Percentiles rank a stretch among this genome's conserved stretches.
Conservation (phyloP, 2,797 vertebrate species). For the Taenioides sp. region DNA sequence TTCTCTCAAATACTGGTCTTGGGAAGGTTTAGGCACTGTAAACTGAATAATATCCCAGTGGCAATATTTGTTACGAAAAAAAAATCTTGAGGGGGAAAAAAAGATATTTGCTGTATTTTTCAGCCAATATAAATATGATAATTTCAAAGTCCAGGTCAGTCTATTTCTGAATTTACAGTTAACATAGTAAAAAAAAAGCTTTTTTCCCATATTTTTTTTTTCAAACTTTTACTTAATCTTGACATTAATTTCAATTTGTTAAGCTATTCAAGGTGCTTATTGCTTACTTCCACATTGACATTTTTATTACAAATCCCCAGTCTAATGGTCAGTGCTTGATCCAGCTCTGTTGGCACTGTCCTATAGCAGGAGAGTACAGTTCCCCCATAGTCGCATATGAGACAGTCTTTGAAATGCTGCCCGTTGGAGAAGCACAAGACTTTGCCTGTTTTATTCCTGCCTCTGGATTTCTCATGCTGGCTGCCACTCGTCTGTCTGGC, state of each 20-base stretch:
- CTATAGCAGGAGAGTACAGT: slow-evolving; percentile 17
- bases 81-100: not conserved
- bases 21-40: too few relatives aligned
- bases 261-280: too few relatives aligned
- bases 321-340: slow-evolving; percentile 22
- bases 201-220: too few relatives aligned
- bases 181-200: too few relatives aligned
- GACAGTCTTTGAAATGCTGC: slow-evolving; percentile 52
- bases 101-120: too few relatives aligned
- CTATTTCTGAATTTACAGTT: not conserved
- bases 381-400: slow-evolving; percentile 34
- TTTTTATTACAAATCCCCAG: slow-evolving; percentile 17
- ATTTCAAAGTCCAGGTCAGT: too few relatives aligned
- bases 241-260: not conserved
- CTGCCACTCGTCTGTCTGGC: slow-evolving; percentile 43
- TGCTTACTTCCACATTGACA: slow-evolving; percentile 5
- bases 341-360: slow-evolving; percentile 16
- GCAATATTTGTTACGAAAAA: too few relatives aligned
- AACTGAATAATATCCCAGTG: too few relatives aligned
- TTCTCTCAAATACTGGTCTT: too few relatives aligned
- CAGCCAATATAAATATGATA: not conserved
- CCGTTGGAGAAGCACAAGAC: slow-evolving; percentile 46
- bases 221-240: not conserved
- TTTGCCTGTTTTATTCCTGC: slow-evolving; percentile 44
- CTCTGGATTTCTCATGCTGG: slow-evolving; percentile 44